A percentile compares a stretch with the other conserved stretches of the same genome.
These are phyloP conservation scores for Leucoma salicis DNA, from an alignment of 2,888 invertebrate genomes.

Conservation along the genomic window DNA sequence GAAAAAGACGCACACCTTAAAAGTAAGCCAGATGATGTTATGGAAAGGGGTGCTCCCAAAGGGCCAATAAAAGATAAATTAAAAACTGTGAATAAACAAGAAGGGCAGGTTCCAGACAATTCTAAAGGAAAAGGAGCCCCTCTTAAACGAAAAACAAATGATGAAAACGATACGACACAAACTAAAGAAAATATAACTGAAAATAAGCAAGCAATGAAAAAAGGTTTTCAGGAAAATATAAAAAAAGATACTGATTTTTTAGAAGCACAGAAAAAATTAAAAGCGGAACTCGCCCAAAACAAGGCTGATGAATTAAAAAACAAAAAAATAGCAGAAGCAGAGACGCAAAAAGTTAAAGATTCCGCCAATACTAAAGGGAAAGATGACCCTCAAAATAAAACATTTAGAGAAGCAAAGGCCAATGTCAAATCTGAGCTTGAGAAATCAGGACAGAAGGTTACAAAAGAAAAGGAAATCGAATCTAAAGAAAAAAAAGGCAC, in stretches of 20 bases:
- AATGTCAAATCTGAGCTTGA: neutral
- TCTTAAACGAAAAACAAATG: too few species aligned
- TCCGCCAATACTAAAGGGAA: neutral
- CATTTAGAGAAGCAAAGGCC: neutral
- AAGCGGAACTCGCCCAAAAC: neutral
- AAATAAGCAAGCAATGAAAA: neutral
- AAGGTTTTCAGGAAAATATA: neutral
- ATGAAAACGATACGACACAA: neutral
- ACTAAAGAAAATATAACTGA: neutral
- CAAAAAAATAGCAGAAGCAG: conserved; percentile 8
- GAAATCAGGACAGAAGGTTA: neutral
- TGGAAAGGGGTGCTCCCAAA: too few species aligned
- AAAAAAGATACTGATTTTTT: neutral
- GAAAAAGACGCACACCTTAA: too few species aligned
- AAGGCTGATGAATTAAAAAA: conserved; percentile 8
- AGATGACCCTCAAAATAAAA: neutral
- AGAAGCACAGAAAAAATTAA: neutral
- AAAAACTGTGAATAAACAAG: too few species aligned
- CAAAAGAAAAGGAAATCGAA: too few species aligned
- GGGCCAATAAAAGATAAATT: too few species aligned
- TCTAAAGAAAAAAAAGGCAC: too few species aligned
- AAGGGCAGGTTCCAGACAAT: too few species aligned
- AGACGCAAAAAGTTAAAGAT: neutral
- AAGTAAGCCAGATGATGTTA: too few species aligned
- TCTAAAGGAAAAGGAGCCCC: too few species aligned